Evolutionary conservation across 2,888 invertebrate species (phyloP), one percentile per base, ranked within the genome.

Genomic region (Drosophila borealis): DNA sequence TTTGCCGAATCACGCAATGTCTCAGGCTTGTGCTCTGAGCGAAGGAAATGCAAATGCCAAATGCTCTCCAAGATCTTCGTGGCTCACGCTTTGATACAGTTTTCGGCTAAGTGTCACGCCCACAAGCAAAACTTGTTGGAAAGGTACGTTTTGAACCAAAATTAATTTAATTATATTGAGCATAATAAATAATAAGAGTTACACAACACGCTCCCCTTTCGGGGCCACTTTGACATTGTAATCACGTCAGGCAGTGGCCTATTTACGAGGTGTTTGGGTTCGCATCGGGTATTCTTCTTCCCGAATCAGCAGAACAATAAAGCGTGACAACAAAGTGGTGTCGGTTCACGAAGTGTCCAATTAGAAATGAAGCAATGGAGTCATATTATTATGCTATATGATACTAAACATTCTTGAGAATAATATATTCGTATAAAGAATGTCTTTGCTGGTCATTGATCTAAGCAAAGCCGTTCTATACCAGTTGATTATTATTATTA

Each of bases 91-190:
- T 78, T 51, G 82, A 80, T 78, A 70, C 75, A 78, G 66, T 79
- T 70, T 71, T 70, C 44, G 73, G 74, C 51, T 66, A 63, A 67
- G 45, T 66, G 77, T 51, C 82, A 54, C 82, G 79, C 84, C 82
- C 68, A 50, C 21, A 25, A 53, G 42, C 45, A 49, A 25, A 41
- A 33, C 42, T 39, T 34, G 44, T 29, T 56, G 53, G 44, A 39
- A 42, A 60, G 56, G 37, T 39, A 45, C 53, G 46, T 55, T 64
- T 53, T 63, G 57, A 55, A 41, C 63, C 42, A 48, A 73, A 88
- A 82, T 87, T 84, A 83, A 88, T 62, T 88, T 88, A 82, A 85
- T 85, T 82, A 88, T 77, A 70, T 88, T 74, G 65, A 60, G 49
- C 44, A 73, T 72, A 79, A 80, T 88, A 88, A 82, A 85, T 82